Evolutionary conservation across 2,113 vertebrate genomes (phyloP).

Genomic region (Cyanoderma ruficeps): DNA sequence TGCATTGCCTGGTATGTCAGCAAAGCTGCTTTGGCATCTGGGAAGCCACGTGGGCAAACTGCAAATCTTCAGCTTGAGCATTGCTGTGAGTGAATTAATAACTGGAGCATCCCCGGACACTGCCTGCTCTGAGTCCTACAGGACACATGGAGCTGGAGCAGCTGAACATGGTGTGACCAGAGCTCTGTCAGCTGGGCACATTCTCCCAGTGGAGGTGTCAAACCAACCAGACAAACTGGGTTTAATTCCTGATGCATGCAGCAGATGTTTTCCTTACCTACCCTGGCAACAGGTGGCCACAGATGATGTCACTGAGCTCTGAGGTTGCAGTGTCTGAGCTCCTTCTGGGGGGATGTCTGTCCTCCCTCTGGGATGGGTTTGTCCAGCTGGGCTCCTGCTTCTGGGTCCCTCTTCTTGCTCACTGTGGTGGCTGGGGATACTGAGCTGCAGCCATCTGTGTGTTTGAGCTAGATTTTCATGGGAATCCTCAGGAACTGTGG

Average conservation of each 20-base stretch:
- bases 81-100: not conserved
- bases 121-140: not conserved
- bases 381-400: not conserved
- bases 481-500: not conserved
- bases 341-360: not conserved
- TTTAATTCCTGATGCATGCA: not conserved
- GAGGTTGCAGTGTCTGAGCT: rapidly evolving
- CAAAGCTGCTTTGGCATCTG: not conserved
- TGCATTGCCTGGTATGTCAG: not conserved
- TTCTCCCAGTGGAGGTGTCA: not conserved
- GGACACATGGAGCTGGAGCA: not conserved
- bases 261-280: not conserved
- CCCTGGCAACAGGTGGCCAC: rapidly evolving
- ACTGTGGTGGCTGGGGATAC: not conserved
- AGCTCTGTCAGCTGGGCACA: no score
- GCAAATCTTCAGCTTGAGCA: not conserved
- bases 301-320: not conserved
- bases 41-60: not conserved
- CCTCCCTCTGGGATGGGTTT: not conserved
- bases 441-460: not conserved
- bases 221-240: not conserved
- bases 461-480: not conserved
- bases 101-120: not conserved
- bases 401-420: not conserved
- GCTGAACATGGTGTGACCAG: rapidly evolving